Evolutionary conservation across 2,113 vertebrate genomes (phyloP).

Genomic region (Heterotilapia buettikoferi): DNA sequence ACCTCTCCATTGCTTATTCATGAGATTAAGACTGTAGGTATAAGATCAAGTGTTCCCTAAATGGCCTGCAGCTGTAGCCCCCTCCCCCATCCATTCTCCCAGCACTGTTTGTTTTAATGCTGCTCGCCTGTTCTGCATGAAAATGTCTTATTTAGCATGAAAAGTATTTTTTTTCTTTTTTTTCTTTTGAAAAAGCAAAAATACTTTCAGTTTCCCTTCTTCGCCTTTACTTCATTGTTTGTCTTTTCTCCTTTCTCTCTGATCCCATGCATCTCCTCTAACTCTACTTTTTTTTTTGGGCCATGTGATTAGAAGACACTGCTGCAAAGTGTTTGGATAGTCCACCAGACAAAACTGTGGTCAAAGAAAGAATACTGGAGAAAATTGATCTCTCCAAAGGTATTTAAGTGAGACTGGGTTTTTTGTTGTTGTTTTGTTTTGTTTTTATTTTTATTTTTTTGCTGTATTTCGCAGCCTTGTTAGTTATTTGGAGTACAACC

Average conservation of each 20-base stretch:
- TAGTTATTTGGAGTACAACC: neutral
- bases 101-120: conserved; percentile 13
- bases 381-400: conserved; percentile 82
- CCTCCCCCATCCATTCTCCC: neutral
- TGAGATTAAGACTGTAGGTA: conserved; percentile 50
- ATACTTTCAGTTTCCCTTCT: neutral
- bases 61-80: neutral
- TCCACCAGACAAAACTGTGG: conserved; percentile 59
- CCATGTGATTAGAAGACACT: conserved; percentile 75
- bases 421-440: neutral
- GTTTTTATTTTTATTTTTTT: neutral
- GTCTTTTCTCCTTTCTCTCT: neutral
- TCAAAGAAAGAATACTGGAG: conserved; percentile 78
- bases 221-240: neutral
- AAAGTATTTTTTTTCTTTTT: neutral
- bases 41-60: conserved; percentile 60
- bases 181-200: neutral
- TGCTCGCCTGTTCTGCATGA: neutral
- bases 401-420: conserved; percentile 34
- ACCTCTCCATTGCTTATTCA: conserved; percentile 59
- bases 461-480: neutral
- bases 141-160: neutral
- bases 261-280: neutral
- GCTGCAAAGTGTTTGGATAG: conserved; percentile 77
- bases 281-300: neutral